Percentiles rank a stretch among this genome's conserved stretches.
Conservation (phyloP, 2,113 vertebrate genomes). For the Corydoras sp. region DNA sequence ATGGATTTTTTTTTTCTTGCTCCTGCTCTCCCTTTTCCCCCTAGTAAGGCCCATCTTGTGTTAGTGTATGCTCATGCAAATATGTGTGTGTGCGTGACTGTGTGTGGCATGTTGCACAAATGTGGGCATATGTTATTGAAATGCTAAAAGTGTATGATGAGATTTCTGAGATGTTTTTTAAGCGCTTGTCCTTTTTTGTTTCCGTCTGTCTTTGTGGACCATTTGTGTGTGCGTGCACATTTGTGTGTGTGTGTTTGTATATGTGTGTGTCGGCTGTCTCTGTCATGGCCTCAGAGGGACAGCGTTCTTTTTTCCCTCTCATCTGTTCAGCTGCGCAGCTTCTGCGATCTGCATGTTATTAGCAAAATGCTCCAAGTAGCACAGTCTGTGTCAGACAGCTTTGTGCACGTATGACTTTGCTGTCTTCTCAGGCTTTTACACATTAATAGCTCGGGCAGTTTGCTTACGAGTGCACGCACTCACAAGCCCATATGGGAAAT, state of each 20-base stretch:
- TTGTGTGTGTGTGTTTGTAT: neutral
- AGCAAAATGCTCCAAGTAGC: conserved; percentile 49
- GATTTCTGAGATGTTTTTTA: conserved; percentile 27
- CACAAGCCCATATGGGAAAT: conserved; percentile 19
- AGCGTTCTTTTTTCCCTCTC: conserved; percentile 43
- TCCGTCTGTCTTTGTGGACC: conserved; percentile 39
- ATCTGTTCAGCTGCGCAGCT: conserved; percentile 45
- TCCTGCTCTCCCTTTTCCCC: conserved; percentile 10
- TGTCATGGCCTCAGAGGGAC: conserved; percentile 32
- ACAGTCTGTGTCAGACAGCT: conserved; percentile 46
- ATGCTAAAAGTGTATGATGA: conserved; percentile 62
- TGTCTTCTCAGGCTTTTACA: neutral
- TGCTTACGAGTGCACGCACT: conserved; percentile 22
- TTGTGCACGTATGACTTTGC: neutral
- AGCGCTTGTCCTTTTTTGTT: conserved; percentile 29
- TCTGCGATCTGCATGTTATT: conserved; percentile 53
- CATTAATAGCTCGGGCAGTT: neutral
- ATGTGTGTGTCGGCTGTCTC: conserved; percentile 31
- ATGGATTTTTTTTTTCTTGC: conserved; percentile 73
- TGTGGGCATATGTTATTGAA: conserved; percentile 42
- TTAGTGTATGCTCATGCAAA: conserved; percentile 22
- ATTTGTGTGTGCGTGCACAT: conserved; percentile 14
- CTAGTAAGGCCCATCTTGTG: conserved; percentile 54
- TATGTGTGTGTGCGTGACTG: conserved; percentile 10
- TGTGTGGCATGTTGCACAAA: conserved; percentile 37